Evolutionary conservation across 2,888 invertebrate species (phyloP), one percentile per base, ranked within the genome.

Genomic region (Pyrrhia umbra): DNA sequence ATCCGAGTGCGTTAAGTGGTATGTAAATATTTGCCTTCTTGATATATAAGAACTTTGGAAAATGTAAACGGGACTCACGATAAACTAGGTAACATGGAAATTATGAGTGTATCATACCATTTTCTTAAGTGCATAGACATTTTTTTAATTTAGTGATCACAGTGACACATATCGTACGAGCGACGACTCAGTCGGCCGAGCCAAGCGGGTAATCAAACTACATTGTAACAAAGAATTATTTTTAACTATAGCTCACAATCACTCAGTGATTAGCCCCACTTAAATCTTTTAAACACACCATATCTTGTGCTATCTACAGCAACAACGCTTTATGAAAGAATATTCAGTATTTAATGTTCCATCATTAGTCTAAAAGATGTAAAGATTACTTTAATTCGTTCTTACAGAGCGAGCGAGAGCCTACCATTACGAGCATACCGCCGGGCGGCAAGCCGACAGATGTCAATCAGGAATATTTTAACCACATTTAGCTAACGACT

Each of bases 401-500:
- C 65, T 23, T 52, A 23, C 23, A 30, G 8, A 40, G 56, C 52
- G n/a, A 13, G 34, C 27, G 23, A 50, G 23, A 57, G 45, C 42
- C 63, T 69, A 61, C 69, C 67, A 79, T 75, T 72, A 79, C 66
- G 40, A 15, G 20, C 46, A 15, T n/a, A 59, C 60, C 45, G 60
- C 27, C 67, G 47, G 64, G 66, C 40, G 67, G 73, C 49, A 39
- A 59, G 54, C 67, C 64, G 82, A 80, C 82, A 81, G 80, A 80
- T 80, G 85, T 85, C 85, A 81, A 83, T 85, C 85, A 80, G 60
- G 79, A 84, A 84, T 85, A 84, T 80, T 71, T 80, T 78, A 83
- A 62, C 75, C 71, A 76, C 80, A 76, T 85, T 85, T 81, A 85
- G 75, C 70, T 82, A 81, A 84, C 81, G 78, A 81, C 83, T 68